Evolutionary conservation across 1,140 invertebrate genomes (phyloP), one percentile per base, ranked within the genome.

Genomic region (Zophobas morio): DNA sequence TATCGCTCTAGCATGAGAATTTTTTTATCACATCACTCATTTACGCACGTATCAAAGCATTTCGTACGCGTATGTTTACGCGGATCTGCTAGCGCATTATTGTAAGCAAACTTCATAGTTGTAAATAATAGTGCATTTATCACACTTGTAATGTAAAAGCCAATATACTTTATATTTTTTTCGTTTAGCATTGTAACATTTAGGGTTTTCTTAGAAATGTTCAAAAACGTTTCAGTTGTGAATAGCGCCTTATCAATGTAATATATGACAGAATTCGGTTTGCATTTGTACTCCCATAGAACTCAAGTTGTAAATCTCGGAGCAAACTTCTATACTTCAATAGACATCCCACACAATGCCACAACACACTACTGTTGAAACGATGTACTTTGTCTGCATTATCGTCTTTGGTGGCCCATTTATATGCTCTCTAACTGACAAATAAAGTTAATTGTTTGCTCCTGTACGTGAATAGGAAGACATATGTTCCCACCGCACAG

Each of bases 371-470:
- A 57, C 54, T 36, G 54, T 57, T 57, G 54, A 46, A 70, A 71
- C 49, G 37, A 71, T 71, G 66, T 73, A 73, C 35, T 73, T 73
- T 72, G 47, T 39, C 34, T 73, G 71, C 51, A 66, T 66, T 66
- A 66, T 66, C 60, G 60, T 66, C 37, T 54, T 73, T 73, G 71
- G 71, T 73, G 71, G 71, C 33, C 71, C 54, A 56, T 73, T 73
- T 73, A 54, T 73, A 37, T 49, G 71, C 47, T 51, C 71, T 73
- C 71, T 49, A 73, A 34, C 71, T 33, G 39, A 51, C 70, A 72
- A 72, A 72, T 72, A 72, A 37, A 72, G 40, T 53, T 72, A 73
- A 73, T 73, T 73, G 71, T 73, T 73, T 36, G 54, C 6, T 20
- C 20, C 4, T 73, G 47, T 70, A 6, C 37, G 63, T 70, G 63